phyloP scores from a whole-genome alignment of 2,797 vertebrate genomes.

The Tarsius wallacei region DNA sequence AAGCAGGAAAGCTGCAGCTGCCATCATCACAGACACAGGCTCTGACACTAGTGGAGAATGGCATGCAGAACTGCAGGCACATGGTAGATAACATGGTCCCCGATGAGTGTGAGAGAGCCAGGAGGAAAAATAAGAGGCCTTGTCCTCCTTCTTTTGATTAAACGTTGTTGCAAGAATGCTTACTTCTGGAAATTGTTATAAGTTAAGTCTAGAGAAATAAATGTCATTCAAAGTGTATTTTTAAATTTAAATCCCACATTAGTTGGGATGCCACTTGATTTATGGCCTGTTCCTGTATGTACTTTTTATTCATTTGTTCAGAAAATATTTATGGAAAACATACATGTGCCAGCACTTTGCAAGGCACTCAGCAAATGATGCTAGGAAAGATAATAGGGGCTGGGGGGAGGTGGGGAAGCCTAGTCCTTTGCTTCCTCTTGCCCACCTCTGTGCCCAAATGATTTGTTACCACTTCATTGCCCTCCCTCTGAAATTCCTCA shows the following conservation, averaged over 20 bases:
- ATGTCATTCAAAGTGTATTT: background rate
- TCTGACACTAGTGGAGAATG: accelerated
- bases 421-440: background rate
- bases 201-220: background rate
- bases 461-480: background rate
- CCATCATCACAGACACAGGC: background rate
- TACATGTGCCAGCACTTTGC: background rate
- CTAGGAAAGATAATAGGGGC: background rate
- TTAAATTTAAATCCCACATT: background rate
- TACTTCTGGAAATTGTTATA: background rate
- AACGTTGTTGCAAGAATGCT: background rate
- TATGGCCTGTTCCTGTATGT: background rate
- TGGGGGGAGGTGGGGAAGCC: background rate
- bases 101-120: background rate
- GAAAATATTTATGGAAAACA: background rate
- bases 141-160: background rate
- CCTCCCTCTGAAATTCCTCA: background rate
- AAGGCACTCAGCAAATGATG: background rate
- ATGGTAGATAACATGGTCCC: background rate
- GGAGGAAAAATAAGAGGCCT: accelerated
- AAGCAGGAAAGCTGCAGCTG: background rate
- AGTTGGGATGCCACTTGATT: background rate
- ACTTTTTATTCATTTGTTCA: background rate
- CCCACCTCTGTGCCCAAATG: background rate
- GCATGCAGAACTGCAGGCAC: background rate